Conservation (phyloP, 2,888 invertebrate species). For the Gerris lacustris region DNA sequence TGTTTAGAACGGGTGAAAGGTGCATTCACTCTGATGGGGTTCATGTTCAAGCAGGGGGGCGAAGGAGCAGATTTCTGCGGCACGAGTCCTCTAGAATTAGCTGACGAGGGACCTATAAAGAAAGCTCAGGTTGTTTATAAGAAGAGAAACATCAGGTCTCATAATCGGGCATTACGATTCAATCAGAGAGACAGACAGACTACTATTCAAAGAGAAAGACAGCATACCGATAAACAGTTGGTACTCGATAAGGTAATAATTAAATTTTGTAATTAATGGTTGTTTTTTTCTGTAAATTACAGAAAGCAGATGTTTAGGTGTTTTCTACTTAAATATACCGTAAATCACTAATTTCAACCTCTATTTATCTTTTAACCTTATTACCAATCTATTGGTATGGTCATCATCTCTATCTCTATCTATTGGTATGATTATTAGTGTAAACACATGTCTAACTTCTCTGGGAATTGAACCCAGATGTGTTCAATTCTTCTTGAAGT, state of each 20-base stretch:
- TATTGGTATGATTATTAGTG: too few species aligned
- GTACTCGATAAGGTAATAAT: background rate
- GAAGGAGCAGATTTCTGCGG: background rate
- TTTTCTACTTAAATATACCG: too few species aligned
- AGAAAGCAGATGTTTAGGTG: too few species aligned
- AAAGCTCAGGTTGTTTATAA: conserved; percentile 51
- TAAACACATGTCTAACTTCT: too few species aligned
- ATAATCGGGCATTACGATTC: conserved; percentile 38
- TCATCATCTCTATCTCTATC: too few species aligned
- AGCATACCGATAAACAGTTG: conserved; percentile 13
- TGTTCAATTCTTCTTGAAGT: too few species aligned
- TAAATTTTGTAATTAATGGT: background rate
- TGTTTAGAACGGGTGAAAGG: conserved; percentile 46
- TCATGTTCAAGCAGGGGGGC: conserved; percentile 33
- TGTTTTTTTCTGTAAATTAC: too few species aligned
- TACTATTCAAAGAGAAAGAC: background rate
- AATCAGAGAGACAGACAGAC: background rate
- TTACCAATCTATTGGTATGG: too few species aligned
- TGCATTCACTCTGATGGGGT: conserved; percentile 55
- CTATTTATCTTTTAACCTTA: too few species aligned
- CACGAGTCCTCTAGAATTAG: conserved; percentile 32
- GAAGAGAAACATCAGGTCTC: conserved; percentile 47
- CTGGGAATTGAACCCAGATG: too few species aligned
- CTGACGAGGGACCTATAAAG: conserved; percentile 30
- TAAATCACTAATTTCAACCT: too few species aligned